These are phyloP conservation scores for Perca schrenkii DNA, from an alignment of 2,113 vertebrate species.

Conservation along the genomic window DNA sequence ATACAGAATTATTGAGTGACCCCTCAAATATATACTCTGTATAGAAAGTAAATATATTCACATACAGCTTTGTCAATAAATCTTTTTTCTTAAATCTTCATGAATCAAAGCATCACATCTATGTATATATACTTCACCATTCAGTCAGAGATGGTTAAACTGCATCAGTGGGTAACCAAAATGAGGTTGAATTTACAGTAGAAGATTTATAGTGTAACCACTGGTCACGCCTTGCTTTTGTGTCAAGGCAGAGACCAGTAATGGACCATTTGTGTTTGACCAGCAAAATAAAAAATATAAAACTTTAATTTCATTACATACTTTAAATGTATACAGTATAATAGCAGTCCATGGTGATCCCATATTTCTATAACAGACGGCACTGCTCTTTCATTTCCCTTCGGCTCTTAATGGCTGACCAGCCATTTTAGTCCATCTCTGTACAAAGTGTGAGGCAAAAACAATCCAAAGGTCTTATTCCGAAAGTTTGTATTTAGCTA, in stretches of 20 bases:
- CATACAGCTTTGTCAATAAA: conserved; percentile 47
- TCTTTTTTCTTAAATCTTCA: conserved; percentile 44
- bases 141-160: conserved; percentile 33
- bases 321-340: conserved; percentile 75
- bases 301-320: conserved; percentile 66
- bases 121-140: conserved; percentile 36
- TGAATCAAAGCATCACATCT: conserved; percentile 48
- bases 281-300: conserved; percentile 74
- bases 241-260: conserved; percentile 34
- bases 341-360: conserved; percentile 9
- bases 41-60: conserved; percentile 65
- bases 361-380: neutral
- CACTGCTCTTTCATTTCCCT: neutral
- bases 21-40: conserved; percentile 64
- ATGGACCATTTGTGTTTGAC: conserved; percentile 48
- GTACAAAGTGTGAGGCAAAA: conserved; percentile 31
- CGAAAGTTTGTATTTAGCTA: conserved; percentile 28
- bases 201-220: conserved; percentile 1
- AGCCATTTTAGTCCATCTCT: conserved; percentile 11
- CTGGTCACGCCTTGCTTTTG: conserved; percentile 9
- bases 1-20: conserved; percentile 35
- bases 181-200: conserved; percentile 26
- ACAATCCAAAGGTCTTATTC: conserved; percentile 12
- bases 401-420: neutral
- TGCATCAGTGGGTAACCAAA: conserved; percentile 27